Conservation (phyloP, 1,140 invertebrate genomes). For the Potamilus streckersoni region DNA sequence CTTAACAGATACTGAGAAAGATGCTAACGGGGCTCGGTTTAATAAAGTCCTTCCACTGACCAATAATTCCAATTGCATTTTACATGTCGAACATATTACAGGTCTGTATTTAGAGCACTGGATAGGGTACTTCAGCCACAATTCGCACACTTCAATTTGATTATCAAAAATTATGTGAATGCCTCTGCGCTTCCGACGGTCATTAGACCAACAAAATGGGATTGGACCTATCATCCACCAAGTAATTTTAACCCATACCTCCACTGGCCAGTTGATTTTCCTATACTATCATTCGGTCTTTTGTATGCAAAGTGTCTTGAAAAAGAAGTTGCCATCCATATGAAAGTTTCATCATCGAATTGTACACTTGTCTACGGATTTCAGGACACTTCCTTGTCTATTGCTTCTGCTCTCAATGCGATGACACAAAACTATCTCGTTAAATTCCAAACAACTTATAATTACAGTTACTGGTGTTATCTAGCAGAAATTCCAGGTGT, state of each 20-base stretch:
- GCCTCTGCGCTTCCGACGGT: not conserved
- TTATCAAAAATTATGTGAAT: no score
- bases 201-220: conserved; percentile 13
- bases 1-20: no score
- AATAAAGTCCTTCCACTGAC: no score
- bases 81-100: no score
- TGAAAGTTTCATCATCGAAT: not conserved
- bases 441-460: not conserved
- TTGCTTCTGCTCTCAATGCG: conserved; percentile 8
- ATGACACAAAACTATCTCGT: conserved; percentile 10
- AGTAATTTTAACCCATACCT: conserved; percentile 5
- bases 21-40: no score
- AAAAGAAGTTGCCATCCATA: not conserved
- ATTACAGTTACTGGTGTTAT: conserved; percentile 22
- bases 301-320: conserved; percentile 13
- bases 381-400: not conserved
- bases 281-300: conserved; percentile 23
- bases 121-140: no score
- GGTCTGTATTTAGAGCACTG: no score
- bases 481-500: conserved; percentile 13
- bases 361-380: conserved; percentile 12
- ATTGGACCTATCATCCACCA: conserved; percentile 15
- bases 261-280: conserved; percentile 24
- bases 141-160: no score
- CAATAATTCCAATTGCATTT: no score